Conservation (phyloP, 2,888 invertebrate genomes). For the Ochropleura plecta region DNA sequence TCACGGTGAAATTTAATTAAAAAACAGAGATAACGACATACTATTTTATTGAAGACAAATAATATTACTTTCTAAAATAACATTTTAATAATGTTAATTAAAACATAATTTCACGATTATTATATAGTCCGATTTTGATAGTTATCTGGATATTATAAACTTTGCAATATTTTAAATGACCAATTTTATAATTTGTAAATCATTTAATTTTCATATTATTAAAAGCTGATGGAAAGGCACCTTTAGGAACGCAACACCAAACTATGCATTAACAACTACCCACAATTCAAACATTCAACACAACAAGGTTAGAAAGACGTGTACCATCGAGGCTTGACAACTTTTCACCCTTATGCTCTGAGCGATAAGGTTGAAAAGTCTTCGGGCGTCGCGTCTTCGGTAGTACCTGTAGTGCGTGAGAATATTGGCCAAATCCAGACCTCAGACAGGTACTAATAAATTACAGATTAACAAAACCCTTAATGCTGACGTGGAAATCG, state of each 20-base stretch:
- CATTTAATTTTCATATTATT: too few relatives aligned
- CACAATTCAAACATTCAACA: neutral
- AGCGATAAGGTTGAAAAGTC: too few relatives aligned
- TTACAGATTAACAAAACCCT: neutral
- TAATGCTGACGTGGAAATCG: neutral
- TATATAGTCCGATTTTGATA: constrained; percentile 34
- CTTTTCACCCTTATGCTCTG: too few relatives aligned
- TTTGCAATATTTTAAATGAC: constrained; percentile 8
- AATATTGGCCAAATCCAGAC: neutral
- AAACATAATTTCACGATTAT: constrained; percentile 59
- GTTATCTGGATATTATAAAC: constrained; percentile 3
- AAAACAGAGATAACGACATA: constrained; percentile 20
- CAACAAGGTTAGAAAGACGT: neutral
- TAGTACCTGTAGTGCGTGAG: neutral
- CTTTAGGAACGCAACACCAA: neutral
- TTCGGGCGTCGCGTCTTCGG: too few relatives aligned
- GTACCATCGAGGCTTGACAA: too few relatives aligned
- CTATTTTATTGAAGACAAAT: constrained; percentile 49
- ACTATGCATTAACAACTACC: neutral
- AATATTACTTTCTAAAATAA: constrained; percentile 44
- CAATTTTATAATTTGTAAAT: neutral
- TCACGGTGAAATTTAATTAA: neutral
- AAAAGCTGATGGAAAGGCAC: constrained; percentile 16
- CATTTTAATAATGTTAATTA: constrained; percentile 36
- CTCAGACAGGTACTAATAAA: neutral